Evolutionary conservation across 2,888 invertebrate genomes (phyloP).

Genomic region (Spodoptera exigua): DNA sequence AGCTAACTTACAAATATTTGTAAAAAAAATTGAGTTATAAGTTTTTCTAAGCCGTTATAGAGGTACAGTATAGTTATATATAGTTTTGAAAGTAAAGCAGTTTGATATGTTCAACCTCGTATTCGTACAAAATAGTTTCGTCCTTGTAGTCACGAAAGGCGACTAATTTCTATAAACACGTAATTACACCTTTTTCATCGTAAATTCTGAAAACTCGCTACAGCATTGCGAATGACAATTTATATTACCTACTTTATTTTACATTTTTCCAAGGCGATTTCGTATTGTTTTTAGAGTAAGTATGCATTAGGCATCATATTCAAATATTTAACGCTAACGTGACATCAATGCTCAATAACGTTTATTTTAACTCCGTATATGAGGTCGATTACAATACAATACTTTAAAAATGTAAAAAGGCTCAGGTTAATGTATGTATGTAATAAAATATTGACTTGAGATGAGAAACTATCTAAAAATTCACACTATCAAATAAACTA

Average conservation of each 20-base stretch:
- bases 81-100: conserved; percentile 37
- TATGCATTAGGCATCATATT: neutral
- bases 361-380: conserved; percentile 14
- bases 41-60: conserved; percentile 1
- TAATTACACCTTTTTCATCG: conserved; percentile 8
- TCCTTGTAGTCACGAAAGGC: conserved; percentile 45
- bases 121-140: conserved; percentile 28
- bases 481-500: no score
- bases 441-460: no score
- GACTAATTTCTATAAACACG: conserved; percentile 32
- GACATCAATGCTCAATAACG: conserved; percentile 22
- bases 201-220: conserved; percentile 18
- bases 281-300: conserved; percentile 9
- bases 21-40: conserved; percentile 18
- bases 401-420: no score
- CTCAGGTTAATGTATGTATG: no score
- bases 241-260: conserved; percentile 12
- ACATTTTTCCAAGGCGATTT: conserved; percentile 27
- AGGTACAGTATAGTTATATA: conserved; percentile 1
- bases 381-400: conserved; percentile 24
- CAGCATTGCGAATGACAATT: conserved; percentile 25
- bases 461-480: no score
- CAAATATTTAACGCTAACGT: conserved; percentile 20
- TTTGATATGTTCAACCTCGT: conserved; percentile 33
- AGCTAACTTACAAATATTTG: neutral